Evolutionary conservation across 2,888 invertebrate genomes (phyloP), one percentile per base, ranked within the genome.

Genomic region (Apeira syringaria): DNA sequence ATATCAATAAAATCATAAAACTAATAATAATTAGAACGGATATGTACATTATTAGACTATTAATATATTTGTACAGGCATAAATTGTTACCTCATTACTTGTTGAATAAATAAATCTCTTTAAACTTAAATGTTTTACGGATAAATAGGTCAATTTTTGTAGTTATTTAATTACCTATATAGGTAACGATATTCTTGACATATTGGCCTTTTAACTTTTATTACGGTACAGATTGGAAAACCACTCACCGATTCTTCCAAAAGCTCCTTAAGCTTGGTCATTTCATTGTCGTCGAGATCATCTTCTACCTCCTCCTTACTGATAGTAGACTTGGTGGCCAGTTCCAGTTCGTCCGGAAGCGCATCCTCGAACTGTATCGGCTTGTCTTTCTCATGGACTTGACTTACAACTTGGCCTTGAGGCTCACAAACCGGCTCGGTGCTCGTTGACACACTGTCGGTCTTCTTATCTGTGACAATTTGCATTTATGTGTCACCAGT

Each of bases 171-270:
- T n/a, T n/a, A n/a, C n/a, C n/a, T n/a, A n/a, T n/a, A n/a, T n/a
- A n/a, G n/a, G n/a, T n/a, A n/a, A n/a, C n/a, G n/a, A n/a, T n/a
- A n/a, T n/a, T n/a, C n/a, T n/a, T n/a, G n/a, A n/a, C n/a, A n/a
- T n/a, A n/a, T n/a, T n/a, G n/a, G n/a, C n/a, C n/a, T n/a, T n/a
- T n/a, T n/a, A n/a, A n/a, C n/a, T n/a, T n/a, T n/a, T n/a, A n/a
- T n/a, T n/a, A n/a, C n/a, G n/a, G n/a, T n/a, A n/a, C n/a, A n/a
- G n/a, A n/a, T n/a, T n/a, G n/a, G n/a, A n/a, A n/a, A n/a, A 15
- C 2, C 15, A 15, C 78, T 75, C 48, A 87, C 88, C 39, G 87
- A 72, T 47, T 88, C 87, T 38, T 88, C 88, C 33, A 89, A 55
- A 35, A 86, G 74, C 51, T 88, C 88, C 52, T 85, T 88, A 28